Conservation (phyloP, 1,140 invertebrate species). For the Tachypleus tridentatus region DNA sequence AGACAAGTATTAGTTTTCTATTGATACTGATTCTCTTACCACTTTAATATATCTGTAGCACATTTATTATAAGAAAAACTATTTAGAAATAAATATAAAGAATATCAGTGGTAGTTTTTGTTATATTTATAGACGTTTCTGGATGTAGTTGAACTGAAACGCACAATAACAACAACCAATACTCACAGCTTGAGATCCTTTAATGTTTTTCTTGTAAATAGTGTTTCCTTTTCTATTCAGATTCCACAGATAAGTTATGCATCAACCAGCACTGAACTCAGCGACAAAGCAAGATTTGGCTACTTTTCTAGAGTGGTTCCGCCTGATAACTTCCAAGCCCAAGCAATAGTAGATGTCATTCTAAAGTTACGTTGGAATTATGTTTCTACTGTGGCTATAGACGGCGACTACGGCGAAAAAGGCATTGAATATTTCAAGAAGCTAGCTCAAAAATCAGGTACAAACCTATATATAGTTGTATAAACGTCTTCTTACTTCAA, state of each 20-base stretch:
- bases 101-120: no score
- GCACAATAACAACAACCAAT: no score
- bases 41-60: no score
- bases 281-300: conserved; percentile 54
- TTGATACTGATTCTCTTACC: no score
- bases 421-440: conserved; percentile 48
- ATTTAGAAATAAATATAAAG: no score
- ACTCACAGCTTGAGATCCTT: no score
- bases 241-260: conserved; percentile 61
- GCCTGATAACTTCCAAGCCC: conserved; percentile 58
- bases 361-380: conserved; percentile 54
- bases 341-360: conserved; percentile 55
- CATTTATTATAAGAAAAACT: no score
- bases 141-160: no score
- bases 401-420: conserved; percentile 61
- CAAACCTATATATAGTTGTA: background rate
- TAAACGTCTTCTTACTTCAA: no score
- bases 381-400: conserved; percentile 56
- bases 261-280: conserved; percentile 58
- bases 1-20: no score
- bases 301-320: conserved; percentile 60
- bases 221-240: conserved; percentile 32
- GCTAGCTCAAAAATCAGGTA: conserved; percentile 38
- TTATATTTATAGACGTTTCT: no score
- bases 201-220: no score